Conservation (phyloP, 1,140 invertebrate species). For the Elymnias hypermnestra region DNA sequence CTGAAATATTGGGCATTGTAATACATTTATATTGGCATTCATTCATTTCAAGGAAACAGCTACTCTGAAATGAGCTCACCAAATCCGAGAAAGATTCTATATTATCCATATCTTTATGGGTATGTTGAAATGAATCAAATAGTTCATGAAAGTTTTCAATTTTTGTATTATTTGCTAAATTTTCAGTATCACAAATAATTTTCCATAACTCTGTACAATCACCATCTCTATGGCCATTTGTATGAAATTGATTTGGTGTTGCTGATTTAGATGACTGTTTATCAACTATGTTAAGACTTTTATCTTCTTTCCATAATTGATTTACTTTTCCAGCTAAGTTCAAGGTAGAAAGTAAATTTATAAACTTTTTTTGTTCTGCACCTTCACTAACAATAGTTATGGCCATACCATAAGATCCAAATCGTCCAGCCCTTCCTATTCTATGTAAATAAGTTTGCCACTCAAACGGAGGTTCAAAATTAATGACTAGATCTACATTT, state of each 20-base stretch:
- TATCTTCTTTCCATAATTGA: conserved; percentile 40
- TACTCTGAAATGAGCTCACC: conserved; percentile 29
- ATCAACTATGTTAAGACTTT: conserved; percentile 12
- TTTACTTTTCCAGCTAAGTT: conserved; percentile 34
- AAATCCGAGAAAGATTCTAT: conserved; percentile 43
- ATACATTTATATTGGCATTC: conserved; percentile 7
- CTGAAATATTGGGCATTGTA: background rate
- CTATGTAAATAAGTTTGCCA: conserved; percentile 95
- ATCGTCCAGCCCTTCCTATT: conserved; percentile 95
- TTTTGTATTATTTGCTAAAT: conserved; percentile 6
- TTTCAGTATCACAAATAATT: conserved; percentile 16
- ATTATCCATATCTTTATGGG: conserved; percentile 15
- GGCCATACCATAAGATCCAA: conserved; percentile 85
- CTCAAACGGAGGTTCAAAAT: conserved; percentile 91
- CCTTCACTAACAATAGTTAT: conserved; percentile 81
- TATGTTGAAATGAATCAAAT: conserved; percentile 29
- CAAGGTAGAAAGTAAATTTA: conserved; percentile 68
- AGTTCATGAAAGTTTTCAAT: conserved; percentile 40
- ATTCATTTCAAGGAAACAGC: background rate
- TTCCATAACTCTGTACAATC: conserved; percentile 32
- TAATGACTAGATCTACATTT: conserved; percentile 95
- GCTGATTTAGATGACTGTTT: background rate
- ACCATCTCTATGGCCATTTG: conserved; percentile 79
- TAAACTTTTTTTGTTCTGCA: conserved; percentile 78
- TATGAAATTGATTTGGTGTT: conserved; percentile 59